Base-by-base conservation (phyloP, 2,797 vertebrate genomes). In the Choloepus didactylus region DNA sequence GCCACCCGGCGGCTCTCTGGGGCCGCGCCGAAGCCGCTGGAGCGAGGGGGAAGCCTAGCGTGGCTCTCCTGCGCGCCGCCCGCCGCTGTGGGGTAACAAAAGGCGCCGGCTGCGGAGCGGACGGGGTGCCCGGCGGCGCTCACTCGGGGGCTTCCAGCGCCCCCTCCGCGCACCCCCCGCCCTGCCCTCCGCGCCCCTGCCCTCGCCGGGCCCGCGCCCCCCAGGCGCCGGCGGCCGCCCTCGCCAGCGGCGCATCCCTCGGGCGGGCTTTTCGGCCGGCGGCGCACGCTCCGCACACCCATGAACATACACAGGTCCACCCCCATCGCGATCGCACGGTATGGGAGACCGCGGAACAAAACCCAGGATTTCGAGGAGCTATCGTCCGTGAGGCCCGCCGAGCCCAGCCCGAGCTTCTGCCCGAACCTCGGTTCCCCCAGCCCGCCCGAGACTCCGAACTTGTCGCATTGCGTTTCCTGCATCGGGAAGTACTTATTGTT, bases 241-340 rank as follows among this genome's bases (percentile, higher is more conserved):
- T 97, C 96, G 97, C 97, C 96, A 91, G 97, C 84, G 96, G 95
- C 97, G 95, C 98, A 81, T 85, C 95, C 46, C 97, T 95, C 96
- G 98, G 94, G 97, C 75, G 95, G 96, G 96, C 95, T 94, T 94
- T 69, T 96, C 76, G 97, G 97, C 97, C 96, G 96, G 98, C 88
- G 38, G 93, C 81, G 97, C 87, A 96, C 84, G 95, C 98, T 98
- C 98, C 98, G 96, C 97, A 99, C 99, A 99, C 99, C 99, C 99
- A 99, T 99, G 99, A 99, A 99, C 99, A 99, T 99, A 99, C 99
- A 99, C 99, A 99, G 99, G 98, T 99, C 99, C 98, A 99, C 99
- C 99, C 99, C 99, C 98, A 99, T 99, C 99, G 99, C 99, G 98
- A 99, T 99, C 99, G 99, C 99, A 98, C 99, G 99, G 98, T 99